These are phyloP conservation scores for Xiphophorus couchianus DNA, from an alignment of 2,113 vertebrate species.

Conservation along the genomic window DNA sequence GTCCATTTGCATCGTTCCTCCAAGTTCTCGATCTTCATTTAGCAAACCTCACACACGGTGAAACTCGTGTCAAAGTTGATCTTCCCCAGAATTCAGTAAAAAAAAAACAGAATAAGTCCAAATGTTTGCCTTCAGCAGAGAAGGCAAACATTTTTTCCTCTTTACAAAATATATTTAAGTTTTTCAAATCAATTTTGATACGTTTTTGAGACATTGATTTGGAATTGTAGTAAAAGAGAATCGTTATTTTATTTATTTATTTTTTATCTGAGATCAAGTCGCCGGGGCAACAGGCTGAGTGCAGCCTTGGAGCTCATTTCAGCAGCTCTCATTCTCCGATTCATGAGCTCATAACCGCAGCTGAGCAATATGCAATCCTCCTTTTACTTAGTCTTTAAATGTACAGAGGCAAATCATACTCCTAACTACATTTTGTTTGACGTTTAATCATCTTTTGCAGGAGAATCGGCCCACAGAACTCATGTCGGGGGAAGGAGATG, in stretches of 20 bases:
- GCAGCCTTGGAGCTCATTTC: no score
- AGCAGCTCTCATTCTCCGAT: no score
- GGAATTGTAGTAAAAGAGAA: no score
- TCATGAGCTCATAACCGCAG: background rate
- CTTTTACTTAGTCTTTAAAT: background rate
- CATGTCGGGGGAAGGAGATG: conserved; percentile 2
- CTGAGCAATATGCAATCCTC: background rate
- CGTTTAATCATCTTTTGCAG: background rate
- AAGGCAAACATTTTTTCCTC: no score
- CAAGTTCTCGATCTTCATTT: background rate
- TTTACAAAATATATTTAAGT: no score
- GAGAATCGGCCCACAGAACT: conserved; percentile 1
- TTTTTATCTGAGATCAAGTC: no score
- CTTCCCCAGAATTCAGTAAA: background rate
- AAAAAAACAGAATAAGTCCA: background rate
- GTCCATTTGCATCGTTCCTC: background rate
- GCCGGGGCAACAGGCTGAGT: no score
- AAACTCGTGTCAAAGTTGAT: background rate
- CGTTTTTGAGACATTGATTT: no score
- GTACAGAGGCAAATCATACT: background rate
- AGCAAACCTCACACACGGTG: background rate
- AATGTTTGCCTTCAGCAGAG: background rate
- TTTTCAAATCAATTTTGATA: no score
- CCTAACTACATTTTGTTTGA: background rate
- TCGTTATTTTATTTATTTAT: no score